These are phyloP conservation scores for Ciconia boyciana DNA, from an alignment of 2,113 vertebrate species.

Conservation along the genomic window DNA sequence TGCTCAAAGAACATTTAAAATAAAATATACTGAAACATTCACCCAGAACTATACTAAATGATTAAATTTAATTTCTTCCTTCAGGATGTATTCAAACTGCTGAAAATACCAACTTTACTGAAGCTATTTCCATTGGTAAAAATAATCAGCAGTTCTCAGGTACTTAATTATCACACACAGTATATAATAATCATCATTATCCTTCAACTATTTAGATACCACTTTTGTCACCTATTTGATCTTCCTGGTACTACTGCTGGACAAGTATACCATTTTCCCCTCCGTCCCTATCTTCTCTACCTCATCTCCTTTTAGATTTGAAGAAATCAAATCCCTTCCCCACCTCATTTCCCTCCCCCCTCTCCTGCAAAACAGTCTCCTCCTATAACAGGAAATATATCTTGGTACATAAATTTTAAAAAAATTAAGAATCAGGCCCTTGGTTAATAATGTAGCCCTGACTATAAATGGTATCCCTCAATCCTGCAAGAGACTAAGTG, in stretches of 20 bases:
- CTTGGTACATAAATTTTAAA: background rate
- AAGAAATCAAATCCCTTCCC: background rate
- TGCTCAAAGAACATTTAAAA: background rate
- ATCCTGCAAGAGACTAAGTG: background rate
- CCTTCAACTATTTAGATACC: background rate
- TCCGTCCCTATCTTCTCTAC: background rate
- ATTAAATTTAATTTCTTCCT: background rate
- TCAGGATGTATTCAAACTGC: background rate
- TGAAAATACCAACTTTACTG: background rate
- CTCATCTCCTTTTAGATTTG: background rate
- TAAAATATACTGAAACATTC: background rate
- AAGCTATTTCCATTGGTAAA: background rate
- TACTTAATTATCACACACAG: background rate
- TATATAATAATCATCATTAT: background rate
- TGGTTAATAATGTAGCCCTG: background rate
- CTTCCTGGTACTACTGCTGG: background rate
- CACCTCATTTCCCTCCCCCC: background rate
- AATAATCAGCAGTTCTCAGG: background rate
- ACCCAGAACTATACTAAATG: background rate
- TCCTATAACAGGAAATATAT: background rate
- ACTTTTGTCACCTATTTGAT: background rate
- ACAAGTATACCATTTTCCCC: background rate
- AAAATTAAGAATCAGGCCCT: background rate
- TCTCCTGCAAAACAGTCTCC: background rate
- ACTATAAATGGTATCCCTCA: background rate